phyloP scores from a whole-genome alignment of 2,113 vertebrate genomes.

The Pygoscelis adeliae region DNA sequence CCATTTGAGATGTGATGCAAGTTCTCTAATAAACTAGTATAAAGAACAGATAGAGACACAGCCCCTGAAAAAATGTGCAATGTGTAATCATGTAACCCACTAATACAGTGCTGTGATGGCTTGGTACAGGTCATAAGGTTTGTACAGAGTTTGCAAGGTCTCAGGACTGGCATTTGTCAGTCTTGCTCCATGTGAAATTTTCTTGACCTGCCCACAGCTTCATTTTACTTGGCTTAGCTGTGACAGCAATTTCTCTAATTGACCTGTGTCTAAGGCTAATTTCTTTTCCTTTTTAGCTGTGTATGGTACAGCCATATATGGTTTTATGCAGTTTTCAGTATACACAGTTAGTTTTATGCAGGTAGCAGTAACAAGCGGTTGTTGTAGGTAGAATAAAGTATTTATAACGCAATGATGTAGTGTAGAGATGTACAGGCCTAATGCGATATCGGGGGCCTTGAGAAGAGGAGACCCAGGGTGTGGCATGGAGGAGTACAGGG shows the following conservation, averaged over 20 bases:
- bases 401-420: neutral
- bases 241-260: neutral
- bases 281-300: neutral
- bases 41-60: neutral
- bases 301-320: neutral
- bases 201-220: neutral
- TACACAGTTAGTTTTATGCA: neutral
- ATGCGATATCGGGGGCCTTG: accelerated
- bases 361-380: neutral
- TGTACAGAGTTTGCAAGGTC: neutral
- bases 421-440: neutral
- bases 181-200: neutral
- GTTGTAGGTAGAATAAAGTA: neutral
- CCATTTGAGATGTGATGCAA: neutral
- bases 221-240: neutral
- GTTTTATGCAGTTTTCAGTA: neutral
- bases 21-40: neutral
- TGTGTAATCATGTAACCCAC: too few relatives aligned
- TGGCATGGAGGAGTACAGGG: neutral
- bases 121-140: accelerated
- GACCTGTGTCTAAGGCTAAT: neutral
- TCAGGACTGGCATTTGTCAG: neutral
- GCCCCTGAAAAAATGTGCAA: accelerated
- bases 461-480: neutral
- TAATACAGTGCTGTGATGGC: neutral